Evolutionary conservation across 2,888 invertebrate species (phyloP).

Genomic region (Byasa hedistus): DNA sequence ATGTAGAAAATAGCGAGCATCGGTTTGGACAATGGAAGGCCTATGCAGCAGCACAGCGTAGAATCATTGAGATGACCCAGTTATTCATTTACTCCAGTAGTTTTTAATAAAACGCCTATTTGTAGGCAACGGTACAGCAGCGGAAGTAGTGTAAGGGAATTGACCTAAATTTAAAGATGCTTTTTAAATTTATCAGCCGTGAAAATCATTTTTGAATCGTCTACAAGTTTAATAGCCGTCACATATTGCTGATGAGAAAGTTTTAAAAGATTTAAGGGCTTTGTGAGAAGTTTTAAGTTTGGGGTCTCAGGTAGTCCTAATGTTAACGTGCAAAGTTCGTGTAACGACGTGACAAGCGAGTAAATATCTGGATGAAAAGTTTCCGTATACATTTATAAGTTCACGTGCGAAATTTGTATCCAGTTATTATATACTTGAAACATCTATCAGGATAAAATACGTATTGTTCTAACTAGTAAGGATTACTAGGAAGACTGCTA

Average conservation of each 20-base stretch:
- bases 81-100: slow-evolving; percentile 27
- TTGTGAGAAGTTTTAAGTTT: slow-evolving; percentile 19
- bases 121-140: slow-evolving; percentile 15
- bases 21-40: slow-evolving; percentile 20
- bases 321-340: slow-evolving; percentile 25
- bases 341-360: slow-evolving; percentile 12
- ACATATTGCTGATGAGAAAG: slow-evolving; percentile 9
- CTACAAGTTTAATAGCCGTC: neutral
- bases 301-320: slow-evolving; percentile 8
- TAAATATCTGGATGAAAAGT: slow-evolving; percentile 4
- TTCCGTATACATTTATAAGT: neutral
- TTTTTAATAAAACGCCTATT: slow-evolving; percentile 29
- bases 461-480: no score
- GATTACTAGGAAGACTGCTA: no score
- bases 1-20: slow-evolving; percentile 7
- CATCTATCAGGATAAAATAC: no score
- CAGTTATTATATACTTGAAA: no score
- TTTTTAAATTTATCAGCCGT: neutral
- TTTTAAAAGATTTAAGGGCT: slow-evolving; percentile 20
- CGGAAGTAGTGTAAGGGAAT: slow-evolving; percentile 7
- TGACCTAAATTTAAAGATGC: slow-evolving; percentile 15
- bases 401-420: neutral
- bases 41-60: slow-evolving; percentile 17
- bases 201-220: neutral
- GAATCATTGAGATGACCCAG: slow-evolving; percentile 28